Evolutionary conservation across 1,140 invertebrate genomes (phyloP), one percentile per base, ranked within the genome.

Genomic region (Nebria ingens): DNA sequence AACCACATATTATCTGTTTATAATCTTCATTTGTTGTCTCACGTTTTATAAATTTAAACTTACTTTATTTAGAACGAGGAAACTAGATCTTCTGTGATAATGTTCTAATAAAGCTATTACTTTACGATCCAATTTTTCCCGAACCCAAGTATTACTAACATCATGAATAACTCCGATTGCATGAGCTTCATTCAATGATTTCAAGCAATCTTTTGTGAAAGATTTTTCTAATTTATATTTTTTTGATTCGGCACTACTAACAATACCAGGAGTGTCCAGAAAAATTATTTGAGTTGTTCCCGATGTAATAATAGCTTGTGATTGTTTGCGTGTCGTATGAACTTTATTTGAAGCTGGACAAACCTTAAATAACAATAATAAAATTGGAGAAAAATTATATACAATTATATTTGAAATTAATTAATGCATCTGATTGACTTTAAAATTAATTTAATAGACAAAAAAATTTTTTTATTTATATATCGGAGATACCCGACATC

Each of bases 41-140:
- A n/a, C n/a, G n/a, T n/a, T n/a, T n/a, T n/a, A n/a, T n/a, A n/a
- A n/a, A n/a, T n/a, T n/a, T n/a, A 54, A 51, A 56, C 55, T 64
- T 70, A 91, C 84, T 79, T 97, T 97, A 65, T 96, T 97, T 1
- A 97, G 67, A 45, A 96, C 79, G 2, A 97, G 73, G 65, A 97
- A 81, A 60, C 84, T 82, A 13, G 85, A 79, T 63, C 84, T 82
- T 25, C 79, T 66, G 54, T 77, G 67, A 65, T 83, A 73, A 42
- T 76, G 63, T 65, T 82, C 73, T 2, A 96, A 68, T 19, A 91
- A 71, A 23, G 81, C 70, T 0, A 92, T 60, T 0, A 94, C 73
- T 71, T 85, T 82, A 2, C 72, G 62, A 71, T 89, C 81, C 6
- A 96, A 70, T 38, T 64, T 73, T 42, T 84, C 73, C 55, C 83